Base-by-base conservation (phyloP, 53 echinoderm and acorn worm species). In the Arbacia lixula region DNA sequence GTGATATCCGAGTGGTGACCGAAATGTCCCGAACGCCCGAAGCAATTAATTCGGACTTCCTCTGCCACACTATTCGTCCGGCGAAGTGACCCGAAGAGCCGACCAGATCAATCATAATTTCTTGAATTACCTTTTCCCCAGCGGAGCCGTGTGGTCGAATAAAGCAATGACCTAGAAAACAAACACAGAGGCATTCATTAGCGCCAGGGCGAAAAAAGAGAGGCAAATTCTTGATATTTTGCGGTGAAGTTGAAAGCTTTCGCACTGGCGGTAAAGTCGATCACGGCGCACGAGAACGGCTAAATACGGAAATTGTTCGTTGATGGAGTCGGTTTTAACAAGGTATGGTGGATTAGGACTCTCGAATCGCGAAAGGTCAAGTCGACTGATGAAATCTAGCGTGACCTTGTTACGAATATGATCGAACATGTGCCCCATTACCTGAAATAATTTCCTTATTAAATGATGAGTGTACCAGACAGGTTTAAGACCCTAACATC, bases 271-370 rank as follows among this genome's bases (percentile, higher is more conserved):
- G 69, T 69, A 12, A 22, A 69, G 64, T 64, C 64, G 35, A 19
- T 43, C 40, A 42, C 36, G 43, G 46, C 43, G 16, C 12, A 69
- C 17, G 28, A 5, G 43, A 74, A 53, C 46, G 6, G 74, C 21
- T 28, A 46, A 12, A 30, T 53, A 51, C 19, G 74, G 74, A 74
- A 74, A 74, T 74, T 74, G 35, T 19, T 41, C 52, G 74, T 35
- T 74, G 74, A 74, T 43, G 50, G 74, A 74, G 32, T 74, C 74
- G 11, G 51, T 74, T 74, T 34, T 50, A 51, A 19, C 74, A 74
- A 74, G 74, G 52, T 74, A 53, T 50, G 3, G 52, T 34, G 74
- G 53, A 74, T 74, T 53, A 74, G 50, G 53, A 74, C 29, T 51
- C 24, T 53, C 52, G 53, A 74, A 53, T 33, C 33, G 53, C 6